Evolutionary conservation across 2,797 vertebrate genomes (phyloP).

Genomic region (Phyllotis vaccarum): DNA sequence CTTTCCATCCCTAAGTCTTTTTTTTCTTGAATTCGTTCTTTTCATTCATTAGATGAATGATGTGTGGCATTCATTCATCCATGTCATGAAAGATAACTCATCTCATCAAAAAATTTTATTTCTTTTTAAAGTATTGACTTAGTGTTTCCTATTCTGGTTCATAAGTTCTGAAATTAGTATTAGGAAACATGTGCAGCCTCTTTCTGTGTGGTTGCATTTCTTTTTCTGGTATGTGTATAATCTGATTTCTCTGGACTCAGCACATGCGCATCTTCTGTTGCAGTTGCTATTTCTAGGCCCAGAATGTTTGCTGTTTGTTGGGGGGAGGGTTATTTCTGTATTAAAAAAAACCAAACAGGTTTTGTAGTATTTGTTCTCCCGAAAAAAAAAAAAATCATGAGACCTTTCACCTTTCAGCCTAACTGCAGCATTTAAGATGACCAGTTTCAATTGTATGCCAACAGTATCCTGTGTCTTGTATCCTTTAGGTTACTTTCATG

Average conservation of each 20-base stretch:
- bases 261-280: not conserved
- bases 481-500: not conserved
- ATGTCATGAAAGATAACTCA: not conserved
- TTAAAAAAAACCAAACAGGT: not conserved
- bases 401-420: not conserved
- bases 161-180: not conserved
- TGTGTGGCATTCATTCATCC: not conserved
- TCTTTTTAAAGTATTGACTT: not conserved
- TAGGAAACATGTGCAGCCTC: not conserved
- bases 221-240: not conserved
- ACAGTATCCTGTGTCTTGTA: not conserved
- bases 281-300: not conserved
- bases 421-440: not conserved
- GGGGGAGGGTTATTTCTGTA: not conserved
- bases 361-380: not conserved
- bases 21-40: not conserved
- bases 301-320: not conserved
- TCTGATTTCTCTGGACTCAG: not conserved
- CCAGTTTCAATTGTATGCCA: not conserved
- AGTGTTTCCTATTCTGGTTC: not conserved
- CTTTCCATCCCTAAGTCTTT: not conserved
- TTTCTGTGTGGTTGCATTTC: not conserved
- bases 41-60: not conserved
- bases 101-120: not conserved
- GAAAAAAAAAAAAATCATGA: not conserved